Evolutionary conservation across 2,888 invertebrate species (phyloP).

Genomic region (Drosophila phalerata): DNA sequence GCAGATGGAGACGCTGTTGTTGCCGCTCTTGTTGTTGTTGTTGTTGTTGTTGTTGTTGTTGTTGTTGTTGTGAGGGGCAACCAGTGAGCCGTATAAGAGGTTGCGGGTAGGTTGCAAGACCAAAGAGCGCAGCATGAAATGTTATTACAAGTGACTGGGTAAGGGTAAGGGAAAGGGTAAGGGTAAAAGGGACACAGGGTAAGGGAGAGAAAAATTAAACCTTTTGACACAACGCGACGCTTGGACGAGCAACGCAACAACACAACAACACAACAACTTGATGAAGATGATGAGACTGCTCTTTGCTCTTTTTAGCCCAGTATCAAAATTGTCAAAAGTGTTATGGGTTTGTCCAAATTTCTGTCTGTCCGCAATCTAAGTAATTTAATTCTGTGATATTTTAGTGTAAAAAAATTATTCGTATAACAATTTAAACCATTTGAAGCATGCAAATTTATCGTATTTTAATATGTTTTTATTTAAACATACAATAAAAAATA

Average conservation of each 20-base stretch:
- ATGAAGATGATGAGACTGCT: constrained; percentile 63
- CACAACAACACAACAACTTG: constrained; percentile 52
- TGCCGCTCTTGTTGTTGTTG: constrained; percentile 20
- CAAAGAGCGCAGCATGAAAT: constrained; percentile 73
- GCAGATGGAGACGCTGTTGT: constrained; percentile 52
- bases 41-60: constrained; percentile 23
- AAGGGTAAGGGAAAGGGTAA: constrained; percentile 2
- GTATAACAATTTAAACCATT: no score
- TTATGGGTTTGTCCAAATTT: not conserved
- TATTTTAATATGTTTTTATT: no score
- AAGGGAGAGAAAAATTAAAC: constrained; percentile 68
- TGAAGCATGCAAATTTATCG: no score
- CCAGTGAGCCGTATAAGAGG: constrained; percentile 72
- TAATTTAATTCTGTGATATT: no score
- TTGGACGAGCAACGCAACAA: constrained; percentile 58
- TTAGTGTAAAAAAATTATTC: no score
- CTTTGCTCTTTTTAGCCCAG: constrained; percentile 12
- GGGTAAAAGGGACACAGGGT: constrained; percentile 3
- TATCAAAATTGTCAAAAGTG: not conserved
- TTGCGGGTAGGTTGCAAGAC: constrained; percentile 68
- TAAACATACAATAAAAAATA: no score
- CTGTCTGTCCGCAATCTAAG: not conserved
- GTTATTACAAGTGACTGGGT: constrained; percentile 65
- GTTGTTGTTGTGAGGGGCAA: constrained; percentile 35
- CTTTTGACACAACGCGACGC: constrained; percentile 78